phyloP scores from a whole-genome alignment of 2,888 invertebrate genomes.

The Xanthia icteritia region DNA sequence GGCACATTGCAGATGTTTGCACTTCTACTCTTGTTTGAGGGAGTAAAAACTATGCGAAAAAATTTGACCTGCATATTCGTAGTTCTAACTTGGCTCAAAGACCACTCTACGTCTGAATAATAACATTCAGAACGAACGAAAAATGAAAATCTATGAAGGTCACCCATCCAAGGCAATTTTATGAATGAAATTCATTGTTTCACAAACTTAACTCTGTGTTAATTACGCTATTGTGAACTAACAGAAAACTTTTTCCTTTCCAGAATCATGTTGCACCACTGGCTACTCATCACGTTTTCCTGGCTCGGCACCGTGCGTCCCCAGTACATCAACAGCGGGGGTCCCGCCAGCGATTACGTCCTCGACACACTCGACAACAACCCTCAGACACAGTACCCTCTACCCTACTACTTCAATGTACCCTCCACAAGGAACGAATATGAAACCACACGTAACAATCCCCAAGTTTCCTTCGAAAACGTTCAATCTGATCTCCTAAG shows the following conservation, averaged over 20 bases:
- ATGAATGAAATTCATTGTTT: neutral
- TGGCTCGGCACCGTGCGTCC: conserved; percentile 83
- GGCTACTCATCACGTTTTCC: conserved; percentile 82
- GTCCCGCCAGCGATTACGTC: conserved; percentile 70
- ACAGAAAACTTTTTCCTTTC: conserved; percentile 61
- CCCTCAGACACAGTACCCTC: conserved; percentile 72
- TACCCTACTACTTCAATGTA: conserved; percentile 77
- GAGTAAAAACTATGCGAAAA: conserved; percentile 43
- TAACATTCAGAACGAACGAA: neutral
- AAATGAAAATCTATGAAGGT: neutral
- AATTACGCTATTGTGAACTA: neutral
- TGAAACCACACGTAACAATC: conserved; percentile 48
- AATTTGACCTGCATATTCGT: conserved; percentile 9
- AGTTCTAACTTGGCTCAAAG: neutral
- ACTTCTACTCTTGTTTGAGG: conserved; percentile 20
- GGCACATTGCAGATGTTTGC: conserved; percentile 1
- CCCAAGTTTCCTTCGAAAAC: conserved; percentile 62
- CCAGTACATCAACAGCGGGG: conserved; percentile 82
- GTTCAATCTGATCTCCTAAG: conserved; percentile 57
- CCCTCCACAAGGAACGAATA: conserved; percentile 56
- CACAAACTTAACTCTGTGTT: neutral
- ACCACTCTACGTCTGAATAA: conserved; percentile 14
- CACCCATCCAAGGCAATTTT: conserved; percentile 3
- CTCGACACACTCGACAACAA: conserved; percentile 72
- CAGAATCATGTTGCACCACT: conserved; percentile 85